Percentiles rank a stretch among this genome's conserved stretches.
Conservation (phyloP, 2,113 vertebrate genomes). For the Mugil cephalus region DNA sequence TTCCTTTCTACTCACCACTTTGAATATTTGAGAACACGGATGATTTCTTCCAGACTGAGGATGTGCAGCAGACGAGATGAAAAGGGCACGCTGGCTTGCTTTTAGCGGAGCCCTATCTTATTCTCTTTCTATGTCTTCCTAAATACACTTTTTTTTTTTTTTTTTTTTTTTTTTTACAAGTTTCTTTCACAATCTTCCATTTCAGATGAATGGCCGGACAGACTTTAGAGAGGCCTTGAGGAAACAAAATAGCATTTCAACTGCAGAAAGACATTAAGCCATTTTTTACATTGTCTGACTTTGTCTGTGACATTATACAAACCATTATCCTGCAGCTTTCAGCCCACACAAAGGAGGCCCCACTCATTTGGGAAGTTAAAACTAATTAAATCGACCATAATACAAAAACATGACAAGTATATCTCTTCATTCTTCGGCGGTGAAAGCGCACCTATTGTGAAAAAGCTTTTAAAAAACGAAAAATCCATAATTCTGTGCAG, state of each 20-base stretch:
- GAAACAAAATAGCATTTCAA: slow-evolving; percentile 26
- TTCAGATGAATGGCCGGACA: slow-evolving; percentile 21
- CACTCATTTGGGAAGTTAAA: slow-evolving; percentile 27
- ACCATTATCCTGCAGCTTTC: slow-evolving; percentile 25
- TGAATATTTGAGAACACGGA: slow-evolving; percentile 35
- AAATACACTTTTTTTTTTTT: slow-evolving; percentile 36
- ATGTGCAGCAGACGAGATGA: slow-evolving; percentile 31
- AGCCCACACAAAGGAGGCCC: slow-evolving; percentile 8
- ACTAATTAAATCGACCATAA: slow-evolving; percentile 3
- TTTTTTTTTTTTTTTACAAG: slow-evolving; percentile 19
- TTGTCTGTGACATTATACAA: slow-evolving; percentile 41
- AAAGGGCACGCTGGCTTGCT: slow-evolving; percentile 12
- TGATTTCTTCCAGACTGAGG: slow-evolving; percentile 10
- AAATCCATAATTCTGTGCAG: background rate
- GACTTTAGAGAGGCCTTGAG: slow-evolving; percentile 47
- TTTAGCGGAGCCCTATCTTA: slow-evolving; percentile 36
- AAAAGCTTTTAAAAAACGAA: background rate
- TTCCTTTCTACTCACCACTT: slow-evolving; percentile 31
- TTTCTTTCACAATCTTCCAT: slow-evolving; percentile 22
- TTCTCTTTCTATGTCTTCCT: slow-evolving; percentile 17
- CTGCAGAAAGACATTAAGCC: slow-evolving; percentile 1
- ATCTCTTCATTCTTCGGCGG: background rate
- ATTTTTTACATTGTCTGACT: slow-evolving; percentile 35
- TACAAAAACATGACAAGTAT: slow-evolving; percentile 22
- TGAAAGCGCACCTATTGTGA: background rate